These are phyloP conservation scores for Aphodius granarius DNA, from an alignment of 2,888 invertebrate genomes.

Conservation along the genomic window DNA sequence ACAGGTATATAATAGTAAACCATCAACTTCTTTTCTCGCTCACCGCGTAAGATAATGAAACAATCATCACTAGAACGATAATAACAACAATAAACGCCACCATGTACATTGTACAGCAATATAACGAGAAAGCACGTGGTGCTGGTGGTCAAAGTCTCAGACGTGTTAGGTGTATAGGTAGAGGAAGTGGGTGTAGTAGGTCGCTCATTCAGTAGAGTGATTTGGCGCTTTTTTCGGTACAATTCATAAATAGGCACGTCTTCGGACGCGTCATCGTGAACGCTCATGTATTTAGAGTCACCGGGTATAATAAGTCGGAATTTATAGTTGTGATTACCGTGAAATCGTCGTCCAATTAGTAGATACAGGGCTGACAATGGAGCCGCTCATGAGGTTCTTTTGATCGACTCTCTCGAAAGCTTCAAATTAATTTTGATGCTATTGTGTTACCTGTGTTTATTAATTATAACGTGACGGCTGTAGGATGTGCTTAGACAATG, in stretches of 20 bases:
- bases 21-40: not conserved
- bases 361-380: not conserved
- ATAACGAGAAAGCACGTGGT: slow-evolving; percentile 1
- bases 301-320: slow-evolving; percentile 1
- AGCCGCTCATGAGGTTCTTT: not conserved
- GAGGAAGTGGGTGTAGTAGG: slow-evolving; percentile 32
- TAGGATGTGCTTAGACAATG: not conserved
- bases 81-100: slow-evolving; percentile 7
- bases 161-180: slow-evolving; percentile 4
- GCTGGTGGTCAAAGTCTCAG: too few relatives aligned
- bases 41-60: not conserved
- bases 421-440: not conserved
- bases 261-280: not conserved
- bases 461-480: not conserved
- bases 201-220: slow-evolving; percentile 42
- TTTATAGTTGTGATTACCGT: slow-evolving; percentile 20
- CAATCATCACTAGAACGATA: not conserved
- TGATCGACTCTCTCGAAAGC: not conserved
- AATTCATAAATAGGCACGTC: slow-evolving; percentile 29
- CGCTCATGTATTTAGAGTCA: not conserved
- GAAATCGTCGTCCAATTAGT: slow-evolving; percentile 20
- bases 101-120: slow-evolving; percentile 7
- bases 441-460: not conserved
- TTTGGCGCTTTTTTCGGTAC: slow-evolving; percentile 40
- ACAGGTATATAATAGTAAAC: not conserved